phyloP scores from a whole-genome alignment of 2,888 invertebrate genomes.

The Adineta ricciae region DNA sequence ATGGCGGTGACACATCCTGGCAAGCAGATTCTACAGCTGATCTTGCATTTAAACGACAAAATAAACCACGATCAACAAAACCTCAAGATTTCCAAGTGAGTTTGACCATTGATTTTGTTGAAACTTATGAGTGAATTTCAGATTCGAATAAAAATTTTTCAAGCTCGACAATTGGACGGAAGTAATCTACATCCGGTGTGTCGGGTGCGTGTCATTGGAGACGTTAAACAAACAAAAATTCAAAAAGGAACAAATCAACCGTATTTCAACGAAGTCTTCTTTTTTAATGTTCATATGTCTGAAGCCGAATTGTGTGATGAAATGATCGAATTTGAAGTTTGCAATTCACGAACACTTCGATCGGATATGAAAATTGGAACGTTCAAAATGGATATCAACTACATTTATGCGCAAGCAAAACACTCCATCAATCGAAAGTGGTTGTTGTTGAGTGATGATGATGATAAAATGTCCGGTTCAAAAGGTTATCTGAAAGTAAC shows the following conservation, averaged over 20 bases:
- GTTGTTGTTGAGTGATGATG: slow-evolving; percentile 51
- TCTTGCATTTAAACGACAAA: slow-evolving; percentile 35
- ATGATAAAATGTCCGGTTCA: slow-evolving; percentile 49
- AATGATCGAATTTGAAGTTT: slow-evolving; percentile 49
- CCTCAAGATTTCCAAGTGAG: slow-evolving; percentile 41
- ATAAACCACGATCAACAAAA: slow-evolving; percentile 42
- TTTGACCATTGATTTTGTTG: neutral
- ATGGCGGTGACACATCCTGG: slow-evolving; percentile 34
- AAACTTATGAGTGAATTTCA: slow-evolving; percentile 35
- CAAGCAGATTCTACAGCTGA: neutral
- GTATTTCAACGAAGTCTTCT: slow-evolving; percentile 52
- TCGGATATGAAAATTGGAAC: slow-evolving; percentile 51
- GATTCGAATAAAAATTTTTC: slow-evolving; percentile 52
- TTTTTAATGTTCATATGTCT: slow-evolving; percentile 48
- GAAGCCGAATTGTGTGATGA: slow-evolving; percentile 51
- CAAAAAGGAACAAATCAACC: slow-evolving; percentile 50
- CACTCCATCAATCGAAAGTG: slow-evolving; percentile 51
- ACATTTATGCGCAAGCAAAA: slow-evolving; percentile 47
- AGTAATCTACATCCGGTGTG: slow-evolving; percentile 50
- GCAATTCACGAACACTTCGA: slow-evolving; percentile 49
- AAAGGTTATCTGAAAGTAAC: slow-evolving; percentile 53
- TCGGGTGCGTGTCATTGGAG: slow-evolving; percentile 45
- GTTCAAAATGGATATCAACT: slow-evolving; percentile 50
- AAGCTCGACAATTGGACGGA: slow-evolving; percentile 51
- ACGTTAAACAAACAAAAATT: slow-evolving; percentile 48